Percentiles rank a stretch among this genome's conserved stretches.
phyloP scores from a whole-genome alignment of 1,140 invertebrate genomes.

The Dolichoris vasculosae region DNA sequence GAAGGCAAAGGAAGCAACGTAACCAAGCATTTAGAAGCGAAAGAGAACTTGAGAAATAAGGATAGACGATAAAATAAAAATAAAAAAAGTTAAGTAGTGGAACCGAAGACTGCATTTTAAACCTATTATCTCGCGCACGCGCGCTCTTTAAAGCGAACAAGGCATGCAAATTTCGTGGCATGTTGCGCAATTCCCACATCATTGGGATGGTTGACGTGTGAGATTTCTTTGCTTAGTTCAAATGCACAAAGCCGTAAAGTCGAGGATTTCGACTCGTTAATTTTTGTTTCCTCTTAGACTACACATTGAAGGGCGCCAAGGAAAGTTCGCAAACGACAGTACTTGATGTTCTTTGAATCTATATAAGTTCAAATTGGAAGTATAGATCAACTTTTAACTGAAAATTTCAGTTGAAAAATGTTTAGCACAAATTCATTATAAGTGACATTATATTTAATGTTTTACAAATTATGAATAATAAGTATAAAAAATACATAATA shows the following conservation, averaged over 20 bases:
- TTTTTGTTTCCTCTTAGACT: background rate
- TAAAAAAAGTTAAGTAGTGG: background rate
- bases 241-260: background rate
- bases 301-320: background rate
- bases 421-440: too few relatives aligned
- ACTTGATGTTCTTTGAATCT: background rate
- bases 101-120: constrained; percentile 8
- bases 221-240: background rate
- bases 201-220: background rate
- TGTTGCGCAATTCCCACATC: constrained; percentile 27
- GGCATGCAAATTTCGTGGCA: constrained; percentile 41
- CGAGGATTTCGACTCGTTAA: background rate
- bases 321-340: background rate
- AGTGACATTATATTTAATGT: too few relatives aligned
- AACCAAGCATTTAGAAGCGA: background rate
- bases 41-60: background rate
- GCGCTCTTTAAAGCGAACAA: constrained; percentile 42
- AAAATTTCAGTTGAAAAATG: too few relatives aligned
- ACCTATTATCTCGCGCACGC: constrained; percentile 12
- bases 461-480: too few relatives aligned
- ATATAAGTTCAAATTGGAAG: too few relatives aligned
- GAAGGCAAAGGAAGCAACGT: background rate
- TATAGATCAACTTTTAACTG: too few relatives aligned
- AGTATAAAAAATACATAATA: too few relatives aligned
- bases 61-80: background rate